Base-by-base conservation (phyloP, 2,888 invertebrate species). In the Cheiracanthium punctorium region DNA sequence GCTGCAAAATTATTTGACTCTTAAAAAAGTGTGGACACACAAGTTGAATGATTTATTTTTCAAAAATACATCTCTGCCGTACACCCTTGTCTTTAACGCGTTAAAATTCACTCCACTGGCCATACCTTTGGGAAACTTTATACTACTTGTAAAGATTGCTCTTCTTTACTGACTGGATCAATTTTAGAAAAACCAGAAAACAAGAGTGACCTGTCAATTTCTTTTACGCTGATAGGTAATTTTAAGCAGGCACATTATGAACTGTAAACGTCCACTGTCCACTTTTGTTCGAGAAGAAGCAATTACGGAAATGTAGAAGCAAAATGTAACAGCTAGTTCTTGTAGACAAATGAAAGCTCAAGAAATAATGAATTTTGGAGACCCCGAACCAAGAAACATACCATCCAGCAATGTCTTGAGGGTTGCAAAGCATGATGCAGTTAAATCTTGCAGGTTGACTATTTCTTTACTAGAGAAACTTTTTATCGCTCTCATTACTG, bases 331-430 rank as follows among this genome's bases (percentile, higher is more conserved):
- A 5, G n/a, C 20, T 1, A 58, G 58, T 58, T 14, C 28, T 1
- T 58, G n/a, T 20, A 58, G 58, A 58, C 2, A 24, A 58, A 24
- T 58, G n/a, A 58, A 58, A n/a, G 58, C 58, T 58, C 58, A 58
- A 10, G 28, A 20, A 52, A 20, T 24, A 1, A 7, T 58, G 58
- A 2, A 58, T n/a, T 58, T 58, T 58, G 58, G 28, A n/a, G 58
- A 58, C n/a, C 37, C 37, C 4, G 58, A 58, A 20, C n/a, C 20
- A 8, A 8, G 1, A n/a, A 58, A 20, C n/a, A 58, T 58, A 1
- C 58, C 58, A 10, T 24, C 58, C 1, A n/a, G 28, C 1, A 58
- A 58, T 24, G 58, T 58, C 8, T 24, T 58, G 28, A 14, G 28
- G 10, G 58, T 58, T 0, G 58, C 58, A 58, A 58, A 58, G 20